These are phyloP conservation scores for Sebastes aleutianus DNA, from an alignment of 2,797 vertebrate genomes.

Conservation along the genomic window DNA sequence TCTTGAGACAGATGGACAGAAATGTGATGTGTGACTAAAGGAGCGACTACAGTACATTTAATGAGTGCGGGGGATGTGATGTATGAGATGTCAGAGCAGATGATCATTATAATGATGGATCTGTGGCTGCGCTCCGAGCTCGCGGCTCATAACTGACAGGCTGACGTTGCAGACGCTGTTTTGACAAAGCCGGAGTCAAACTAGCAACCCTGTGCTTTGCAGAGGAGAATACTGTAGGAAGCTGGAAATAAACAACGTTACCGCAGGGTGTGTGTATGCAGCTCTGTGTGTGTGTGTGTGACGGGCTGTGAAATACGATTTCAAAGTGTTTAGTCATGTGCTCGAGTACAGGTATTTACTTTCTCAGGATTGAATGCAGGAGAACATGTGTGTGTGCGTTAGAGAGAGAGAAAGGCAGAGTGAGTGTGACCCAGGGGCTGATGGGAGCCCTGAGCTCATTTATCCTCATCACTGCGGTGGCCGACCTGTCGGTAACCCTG, in stretches of 20 bases:
- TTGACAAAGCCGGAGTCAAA: slow-evolving; percentile 35
- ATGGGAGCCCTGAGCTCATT: slow-evolving; percentile 69
- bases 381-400: not conserved
- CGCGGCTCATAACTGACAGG: slow-evolving; percentile 24
- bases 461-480: slow-evolving; percentile 53
- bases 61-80: slow-evolving; percentile 65
- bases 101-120: slow-evolving; percentile 67
- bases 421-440: slow-evolving; percentile 47
- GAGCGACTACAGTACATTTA: slow-evolving; percentile 58
- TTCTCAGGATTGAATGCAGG: slow-evolving; percentile 11
- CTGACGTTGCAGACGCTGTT: not conserved
- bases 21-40: slow-evolving; percentile 59
- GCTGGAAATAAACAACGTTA: not conserved
- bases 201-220: slow-evolving; percentile 32
- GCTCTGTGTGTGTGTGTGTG: not conserved
- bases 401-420: not conserved
- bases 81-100: slow-evolving; percentile 63
- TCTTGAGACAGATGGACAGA: slow-evolving; percentile 52
- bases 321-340: slow-evolving; percentile 43
- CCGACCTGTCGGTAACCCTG: slow-evolving; percentile 71
- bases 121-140: slow-evolving; percentile 5
- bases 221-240: not conserved
- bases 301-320: slow-evolving; percentile 37
- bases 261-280: not conserved
- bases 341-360: slow-evolving; percentile 45